A percentile compares a stretch with the other conserved stretches of the same genome.
Evolutionary conservation across 2,888 invertebrate genomes (phyloP).

Genomic region (Sminthurinus aureus): DNA sequence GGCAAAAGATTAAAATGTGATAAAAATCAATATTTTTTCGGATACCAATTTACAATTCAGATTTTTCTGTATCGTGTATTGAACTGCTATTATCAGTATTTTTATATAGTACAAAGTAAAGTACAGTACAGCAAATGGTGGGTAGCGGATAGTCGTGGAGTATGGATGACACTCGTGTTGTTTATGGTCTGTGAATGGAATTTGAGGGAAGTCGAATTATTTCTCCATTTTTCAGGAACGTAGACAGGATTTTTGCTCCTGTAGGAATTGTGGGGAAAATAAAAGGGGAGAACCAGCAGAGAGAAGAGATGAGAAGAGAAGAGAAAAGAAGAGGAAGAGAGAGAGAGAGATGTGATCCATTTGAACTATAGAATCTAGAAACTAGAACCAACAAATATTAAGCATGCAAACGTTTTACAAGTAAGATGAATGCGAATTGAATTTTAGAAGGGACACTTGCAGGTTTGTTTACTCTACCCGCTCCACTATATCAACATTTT

Average conservation of each 20-base stretch:
- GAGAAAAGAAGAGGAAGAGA: not conserved
- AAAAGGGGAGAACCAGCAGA: not conserved
- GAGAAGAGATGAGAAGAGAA: slow-evolving; percentile 16
- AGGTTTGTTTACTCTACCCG: slow-evolving; percentile 37
- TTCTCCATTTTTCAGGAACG: slow-evolving; percentile 34
- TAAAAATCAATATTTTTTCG: not conserved
- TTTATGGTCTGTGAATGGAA: slow-evolving; percentile 27
- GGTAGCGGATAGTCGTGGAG: too few relatives aligned
- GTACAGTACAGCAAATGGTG: too few relatives aligned
- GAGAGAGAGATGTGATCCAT: slow-evolving; percentile 25
- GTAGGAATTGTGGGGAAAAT: slow-evolving; percentile 37
- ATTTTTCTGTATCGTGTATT: too few relatives aligned
- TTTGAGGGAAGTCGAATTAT: slow-evolving; percentile 38
- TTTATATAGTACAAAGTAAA: too few relatives aligned
- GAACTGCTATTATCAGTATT: too few relatives aligned
- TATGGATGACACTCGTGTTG: not conserved
- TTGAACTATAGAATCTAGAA: slow-evolving; percentile 7
- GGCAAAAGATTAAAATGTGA: not conserved
- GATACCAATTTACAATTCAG: too few relatives aligned
- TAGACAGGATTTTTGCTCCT: slow-evolving; percentile 34
- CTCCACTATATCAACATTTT: not conserved
- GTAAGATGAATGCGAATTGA: slow-evolving; percentile 49
- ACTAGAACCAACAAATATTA: slow-evolving; percentile 39
- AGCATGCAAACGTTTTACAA: slow-evolving; percentile 46
- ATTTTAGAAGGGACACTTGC: slow-evolving; percentile 44